Base-by-base conservation (phyloP, 2,113 vertebrate genomes). In the Alethe diademata region DNA sequence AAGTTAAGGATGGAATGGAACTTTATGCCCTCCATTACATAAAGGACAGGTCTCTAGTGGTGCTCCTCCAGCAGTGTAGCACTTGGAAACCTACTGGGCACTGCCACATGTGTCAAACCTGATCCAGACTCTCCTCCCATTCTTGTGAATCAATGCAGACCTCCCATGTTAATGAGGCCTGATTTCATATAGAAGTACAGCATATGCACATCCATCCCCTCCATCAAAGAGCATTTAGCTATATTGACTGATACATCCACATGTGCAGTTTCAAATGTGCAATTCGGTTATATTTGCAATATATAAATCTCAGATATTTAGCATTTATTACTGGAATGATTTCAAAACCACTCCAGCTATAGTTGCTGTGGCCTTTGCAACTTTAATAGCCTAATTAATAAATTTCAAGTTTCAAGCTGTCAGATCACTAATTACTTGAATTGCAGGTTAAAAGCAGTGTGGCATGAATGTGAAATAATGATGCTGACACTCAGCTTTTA, bases 331-430 rank as follows among this genome's bases (percentile, higher is more conserved):
- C 81, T 80, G 78, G 88, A 91, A 62, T 66, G 75, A 95, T 88
- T 94, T 79, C 83, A 95, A 88, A 90, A 82, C 48, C 50, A 94
- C 43, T 31, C 74, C 29, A 45, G 42, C 67, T 91, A 40, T 8
- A 72, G 71, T 48, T 71, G 53, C 56, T 80, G 84, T 88, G 92
- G 92, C 83, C 86, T 92, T 78, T 93, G 74, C 90, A 97, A 96
- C 94, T 93, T 91, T 93, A 97, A 94, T 90, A 92, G 93, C 74
- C 88, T 91, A 96, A 95, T 97, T 91, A 95, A 96, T 93, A 96
- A 96, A 95, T 45, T 72, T 83, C 50, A 94, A 86, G 86, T 79
- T 83, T 94, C 87, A 90, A 94, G 75, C 65, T 96, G 94, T 95
- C 95, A 94, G 33, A 80, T 78, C 4, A 35, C 83, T 95, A 96